A percentile compares a stretch with the other conserved stretches of the same genome.
Conservation (phyloP, 2,797 vertebrate genomes). For the Aldrovandia affinis region DNA sequence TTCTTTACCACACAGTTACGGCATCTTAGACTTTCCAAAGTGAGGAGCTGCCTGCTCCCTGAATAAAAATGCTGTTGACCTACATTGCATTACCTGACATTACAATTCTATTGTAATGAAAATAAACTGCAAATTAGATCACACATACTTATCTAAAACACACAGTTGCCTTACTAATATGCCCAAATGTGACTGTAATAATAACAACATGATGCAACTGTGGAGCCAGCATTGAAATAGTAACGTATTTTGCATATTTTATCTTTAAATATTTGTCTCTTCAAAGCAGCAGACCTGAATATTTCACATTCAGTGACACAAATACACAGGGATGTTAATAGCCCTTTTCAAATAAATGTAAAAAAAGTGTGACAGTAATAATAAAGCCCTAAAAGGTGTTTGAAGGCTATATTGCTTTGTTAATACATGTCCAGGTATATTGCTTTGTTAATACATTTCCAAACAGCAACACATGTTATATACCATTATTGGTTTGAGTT, state of each 20-base stretch:
- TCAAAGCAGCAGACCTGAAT: neutral
- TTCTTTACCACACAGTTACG: neutral
- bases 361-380: neutral
- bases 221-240: neutral
- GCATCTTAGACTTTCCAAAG: neutral
- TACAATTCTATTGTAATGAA: neutral
- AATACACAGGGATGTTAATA: neutral
- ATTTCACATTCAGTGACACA: neutral
- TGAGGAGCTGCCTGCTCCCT: neutral
- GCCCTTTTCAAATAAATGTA: constrained; percentile 17
- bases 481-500: neutral
- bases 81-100: too few relatives aligned
- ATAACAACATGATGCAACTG: neutral
- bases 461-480: neutral
- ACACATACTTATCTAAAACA: neutral
- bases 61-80: neutral
- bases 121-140: neutral
- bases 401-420: neutral
- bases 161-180: neutral
- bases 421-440: neutral
- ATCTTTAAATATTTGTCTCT: neutral
- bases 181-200: neutral
- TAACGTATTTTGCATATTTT: neutral
- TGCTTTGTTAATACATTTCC: neutral
- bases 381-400: neutral